Evolutionary conservation across 2,888 invertebrate species (phyloP).

Genomic region (Cerceris ruficornis): DNA sequence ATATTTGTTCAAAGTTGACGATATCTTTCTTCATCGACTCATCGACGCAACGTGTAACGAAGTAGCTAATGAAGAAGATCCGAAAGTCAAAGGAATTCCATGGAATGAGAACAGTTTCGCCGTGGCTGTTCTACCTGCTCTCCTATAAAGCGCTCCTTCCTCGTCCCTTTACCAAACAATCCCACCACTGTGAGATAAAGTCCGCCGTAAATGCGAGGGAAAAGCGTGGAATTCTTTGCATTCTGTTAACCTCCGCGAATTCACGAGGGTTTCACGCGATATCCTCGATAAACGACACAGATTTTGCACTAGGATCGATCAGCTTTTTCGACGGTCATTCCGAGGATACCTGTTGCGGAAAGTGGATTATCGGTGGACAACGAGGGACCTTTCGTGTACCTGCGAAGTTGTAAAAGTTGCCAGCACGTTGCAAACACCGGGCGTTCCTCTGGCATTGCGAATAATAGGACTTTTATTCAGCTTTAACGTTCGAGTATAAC

Average conservation of each 20-base stretch:
- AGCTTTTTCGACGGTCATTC: not conserved
- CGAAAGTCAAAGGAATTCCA: conserved; percentile 32
- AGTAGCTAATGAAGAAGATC: not conserved
- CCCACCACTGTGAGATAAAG: conserved; percentile 54
- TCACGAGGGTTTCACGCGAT: conserved; percentile 2
- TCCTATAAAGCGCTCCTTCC: conserved; percentile 55
- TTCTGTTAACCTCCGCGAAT: conserved; percentile 43
- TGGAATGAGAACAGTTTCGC: conserved; percentile 68
- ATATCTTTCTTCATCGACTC: too few species aligned
- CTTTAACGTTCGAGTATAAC: not conserved
- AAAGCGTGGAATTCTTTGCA: conserved; percentile 68
- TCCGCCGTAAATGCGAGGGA: conserved; percentile 50
- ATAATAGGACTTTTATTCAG: conserved; percentile 14
- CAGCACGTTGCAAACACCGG: conserved; percentile 11
- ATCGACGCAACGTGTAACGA: not conserved
- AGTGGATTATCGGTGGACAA: conserved; percentile 4
- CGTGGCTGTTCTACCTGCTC: conserved; percentile 58
- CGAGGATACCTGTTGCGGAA: not conserved
- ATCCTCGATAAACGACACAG: conserved; percentile 7
- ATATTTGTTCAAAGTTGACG: too few species aligned
- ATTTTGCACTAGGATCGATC: not conserved
- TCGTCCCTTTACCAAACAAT: conserved; percentile 57
- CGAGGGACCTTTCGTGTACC: conserved; percentile 25
- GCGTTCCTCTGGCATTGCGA: conserved; percentile 16
- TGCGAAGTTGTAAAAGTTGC: conserved; percentile 14